Evolutionary conservation across 2,888 invertebrate species (phyloP).

Genomic region (Encarsia formosa): DNA sequence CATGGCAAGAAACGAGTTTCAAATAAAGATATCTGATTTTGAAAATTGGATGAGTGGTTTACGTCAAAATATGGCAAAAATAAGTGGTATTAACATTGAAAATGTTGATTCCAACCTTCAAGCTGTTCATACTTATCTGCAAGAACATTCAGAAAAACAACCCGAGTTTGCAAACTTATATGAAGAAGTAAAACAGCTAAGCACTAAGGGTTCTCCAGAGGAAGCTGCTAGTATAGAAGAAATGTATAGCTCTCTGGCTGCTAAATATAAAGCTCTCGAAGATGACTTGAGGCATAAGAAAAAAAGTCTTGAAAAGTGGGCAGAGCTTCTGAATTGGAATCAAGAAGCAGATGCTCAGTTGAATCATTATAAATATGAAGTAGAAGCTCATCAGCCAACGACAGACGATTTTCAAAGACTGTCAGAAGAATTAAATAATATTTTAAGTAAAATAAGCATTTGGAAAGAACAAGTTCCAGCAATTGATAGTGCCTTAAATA

Average conservation of each 20-base stretch:
- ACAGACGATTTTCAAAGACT: slow-evolving; percentile 68
- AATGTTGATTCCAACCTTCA: slow-evolving; percentile 76
- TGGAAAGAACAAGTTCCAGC: slow-evolving; percentile 69
- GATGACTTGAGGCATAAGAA: slow-evolving; percentile 72
- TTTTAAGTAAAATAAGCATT: slow-evolving; percentile 63
- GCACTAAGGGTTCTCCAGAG: slow-evolving; percentile 65
- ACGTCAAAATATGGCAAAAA: slow-evolving; percentile 67
- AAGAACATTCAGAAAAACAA: slow-evolving; percentile 82
- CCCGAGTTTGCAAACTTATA: slow-evolving; percentile 74
- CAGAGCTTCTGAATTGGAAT: slow-evolving; percentile 76
- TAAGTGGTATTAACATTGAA: slow-evolving; percentile 77
- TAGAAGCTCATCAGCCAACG: slow-evolving; percentile 70
- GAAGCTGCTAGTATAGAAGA: slow-evolving; percentile 71
- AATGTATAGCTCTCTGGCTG: slow-evolving; percentile 70
- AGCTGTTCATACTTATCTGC: slow-evolving; percentile 72
- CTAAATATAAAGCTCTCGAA: slow-evolving; percentile 74
- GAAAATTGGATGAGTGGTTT: slow-evolving; percentile 76
- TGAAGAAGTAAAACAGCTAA: slow-evolving; percentile 76
- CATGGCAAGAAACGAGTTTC: slow-evolving; percentile 77
- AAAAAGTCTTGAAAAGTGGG: slow-evolving; percentile 74
- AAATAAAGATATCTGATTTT: slow-evolving; percentile 73
- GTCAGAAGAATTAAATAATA: slow-evolving; percentile 65
- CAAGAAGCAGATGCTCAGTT: slow-evolving; percentile 75
- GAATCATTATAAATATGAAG: slow-evolving; percentile 74
- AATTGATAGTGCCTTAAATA: slow-evolving; percentile 65